Conservation (phyloP, 1,140 invertebrate genomes). For the Matsumurasca onukii region DNA sequence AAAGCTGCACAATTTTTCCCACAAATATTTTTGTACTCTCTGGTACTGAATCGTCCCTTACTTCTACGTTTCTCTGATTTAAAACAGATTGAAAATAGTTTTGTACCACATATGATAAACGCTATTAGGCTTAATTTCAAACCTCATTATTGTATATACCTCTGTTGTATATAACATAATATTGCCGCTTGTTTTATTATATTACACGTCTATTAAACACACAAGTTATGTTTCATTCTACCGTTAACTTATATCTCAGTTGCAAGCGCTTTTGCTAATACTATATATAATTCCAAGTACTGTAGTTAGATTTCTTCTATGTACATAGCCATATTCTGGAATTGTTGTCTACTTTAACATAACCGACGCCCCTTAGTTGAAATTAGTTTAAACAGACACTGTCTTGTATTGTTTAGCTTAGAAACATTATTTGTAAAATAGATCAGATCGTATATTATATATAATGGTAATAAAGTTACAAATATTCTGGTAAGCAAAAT, state of each 20-base stretch:
- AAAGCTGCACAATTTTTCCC: slow-evolving; percentile 14
- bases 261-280: too few relatives aligned
- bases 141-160: slow-evolving; percentile 23
- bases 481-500: slow-evolving; percentile 24
- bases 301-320: not conserved
- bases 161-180: slow-evolving; percentile 21
- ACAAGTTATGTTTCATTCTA: too few relatives aligned
- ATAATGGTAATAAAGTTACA: slow-evolving; percentile 22
- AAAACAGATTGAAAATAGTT: not conserved
- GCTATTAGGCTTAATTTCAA: too few relatives aligned
- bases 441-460: slow-evolving; percentile 21
- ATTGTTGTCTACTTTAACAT: not conserved
- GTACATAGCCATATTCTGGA: not conserved
- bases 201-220: not conserved
- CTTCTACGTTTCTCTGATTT: not conserved
- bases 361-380: not conserved
- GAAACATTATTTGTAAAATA: slow-evolving; percentile 25
- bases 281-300: too few relatives aligned
- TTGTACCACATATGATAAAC: not conserved
- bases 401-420: not conserved
- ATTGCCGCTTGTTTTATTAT: not conserved
- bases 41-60: not conserved
- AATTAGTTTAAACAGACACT: not conserved
- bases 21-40: slow-evolving; percentile 13
- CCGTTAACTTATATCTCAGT: too few relatives aligned